Evolutionary conservation across 2,797 vertebrate species (phyloP), one percentile per base, ranked within the genome.

Genomic region (Rhinatrema bivittatum): DNA sequence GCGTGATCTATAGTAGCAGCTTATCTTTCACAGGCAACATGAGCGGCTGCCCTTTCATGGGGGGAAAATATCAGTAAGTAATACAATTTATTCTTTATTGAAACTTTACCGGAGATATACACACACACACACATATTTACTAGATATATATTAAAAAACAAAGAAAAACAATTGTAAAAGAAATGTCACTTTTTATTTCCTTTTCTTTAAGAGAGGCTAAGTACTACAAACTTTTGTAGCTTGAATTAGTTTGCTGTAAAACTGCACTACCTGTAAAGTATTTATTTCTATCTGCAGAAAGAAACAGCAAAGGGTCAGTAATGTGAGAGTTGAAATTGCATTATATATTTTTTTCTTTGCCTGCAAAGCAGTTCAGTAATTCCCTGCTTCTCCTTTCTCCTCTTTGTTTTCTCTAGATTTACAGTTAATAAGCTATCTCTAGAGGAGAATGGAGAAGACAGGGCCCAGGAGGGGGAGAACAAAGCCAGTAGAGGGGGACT

Each of bases 401-500:
- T n/a, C 13, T 32, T 5, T 3, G 21, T 27, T 60, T 42, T 53
- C 25, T 20, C 35, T 70, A 95, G 91, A 23, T 70, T 52, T 65
- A 71, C 86, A 59, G 86, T 90, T 53, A 84, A 60, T 59, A 87
- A 73, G n/a, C 39, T 72, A 1, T 82, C 81, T 57, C 48, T 79
- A 57, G 70, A 81, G 20, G 50, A 56, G 9, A 59, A 40, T 12
- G 81, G 86, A n/a, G 79, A 84, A 2, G 89, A 93, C 20, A 64
- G 56, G 20, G 79, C 90, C 26, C 94, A 96, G 64, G 71, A 53
- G 6, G 90, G 91, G 7, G 55, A 78, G 38, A 95, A 95, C 62
- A 93, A 84, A 60, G 89, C 91, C 65, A 87, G 80, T 50, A 92
- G 75, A 78, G 89, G 90, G 45, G 89, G 89, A 5, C 81, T 96